Evolutionary conservation across 2,113 vertebrate genomes (phyloP).

Genomic region (Uropsilus gracilis): DNA sequence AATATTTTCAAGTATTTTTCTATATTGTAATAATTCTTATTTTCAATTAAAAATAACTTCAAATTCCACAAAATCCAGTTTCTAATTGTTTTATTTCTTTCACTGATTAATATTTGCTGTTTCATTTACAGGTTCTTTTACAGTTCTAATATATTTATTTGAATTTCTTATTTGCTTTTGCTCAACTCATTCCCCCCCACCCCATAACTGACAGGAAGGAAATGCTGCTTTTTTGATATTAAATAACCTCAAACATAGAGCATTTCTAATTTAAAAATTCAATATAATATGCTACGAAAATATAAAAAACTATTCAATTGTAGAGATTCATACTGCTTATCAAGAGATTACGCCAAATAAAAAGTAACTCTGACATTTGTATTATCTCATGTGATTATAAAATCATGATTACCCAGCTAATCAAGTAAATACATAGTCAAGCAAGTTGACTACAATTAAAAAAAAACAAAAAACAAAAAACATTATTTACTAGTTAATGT

Average conservation of each 20-base stretch:
- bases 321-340: not conserved
- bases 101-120: not conserved
- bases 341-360: not conserved
- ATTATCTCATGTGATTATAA: not conserved
- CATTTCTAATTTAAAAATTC: not conserved
- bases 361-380: not conserved
- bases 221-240: not conserved
- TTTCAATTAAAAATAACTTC: not conserved
- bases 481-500: not conserved
- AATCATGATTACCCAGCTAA: not conserved
- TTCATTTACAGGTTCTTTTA: not conserved
- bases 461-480: no score
- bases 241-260: not conserved
- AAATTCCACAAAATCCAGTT: not conserved
- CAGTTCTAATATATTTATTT: not conserved
- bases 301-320: not conserved
- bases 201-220: not conserved
- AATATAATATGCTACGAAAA: not conserved
- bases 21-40: not conserved
- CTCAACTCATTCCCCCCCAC: not conserved
- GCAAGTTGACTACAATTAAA: not conserved
- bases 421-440: not conserved
- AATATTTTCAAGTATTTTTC: conserved; percentile 27
- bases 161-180: not conserved
- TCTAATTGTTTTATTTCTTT: not conserved